Evolutionary conservation across 2,888 invertebrate genomes (phyloP), one percentile per base, ranked within the genome.

Genomic region (Pseudococcus viburni): DNA sequence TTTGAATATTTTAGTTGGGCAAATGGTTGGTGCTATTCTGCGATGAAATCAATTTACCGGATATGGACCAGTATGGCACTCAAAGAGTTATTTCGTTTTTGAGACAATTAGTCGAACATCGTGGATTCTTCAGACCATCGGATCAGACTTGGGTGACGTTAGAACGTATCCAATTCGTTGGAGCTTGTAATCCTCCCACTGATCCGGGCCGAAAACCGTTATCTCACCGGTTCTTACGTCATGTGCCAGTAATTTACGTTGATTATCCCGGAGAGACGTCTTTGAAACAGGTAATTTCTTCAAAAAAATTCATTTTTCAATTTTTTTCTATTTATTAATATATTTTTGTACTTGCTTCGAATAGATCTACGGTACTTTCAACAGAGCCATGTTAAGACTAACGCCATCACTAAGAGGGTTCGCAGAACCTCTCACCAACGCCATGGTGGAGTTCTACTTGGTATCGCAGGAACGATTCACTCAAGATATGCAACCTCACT

Each of bases 401-500:
- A 96, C 98, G 91, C 98, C 99, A 0, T 94, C 96, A 0, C 93
- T 99, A 88, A 95, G 97, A 90, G 96, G 98, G 2, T 98, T 97
- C 92, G 97, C 99, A 0, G 99, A 99, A 91, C 97, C 99, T 0
- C 93, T 99, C 73, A 99, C 99, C 0, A 97, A 97, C 91, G 99
- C 99, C 1, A 99, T 99, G 99, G 99, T 99, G 15, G 98, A 98
- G 91, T 97, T 99, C 91, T 99, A 99, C 93, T 93, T 99, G 88
- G 94, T 96, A 8, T 99, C 99, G 7, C 99, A 99, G 93, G 99
- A 99, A 92, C 94, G 96, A 88, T 99, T 99, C 92, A 99, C 99
- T 0, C 99, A 99, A 92, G 99, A 99, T 92, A 99, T 99, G 98
- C 99, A 99, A 92, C 99, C 99, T 0, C 99, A 99, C 92, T 99